phyloP scores from a whole-genome alignment of 1,140 invertebrate species.

The Panagrolaimus sp. region DNA sequence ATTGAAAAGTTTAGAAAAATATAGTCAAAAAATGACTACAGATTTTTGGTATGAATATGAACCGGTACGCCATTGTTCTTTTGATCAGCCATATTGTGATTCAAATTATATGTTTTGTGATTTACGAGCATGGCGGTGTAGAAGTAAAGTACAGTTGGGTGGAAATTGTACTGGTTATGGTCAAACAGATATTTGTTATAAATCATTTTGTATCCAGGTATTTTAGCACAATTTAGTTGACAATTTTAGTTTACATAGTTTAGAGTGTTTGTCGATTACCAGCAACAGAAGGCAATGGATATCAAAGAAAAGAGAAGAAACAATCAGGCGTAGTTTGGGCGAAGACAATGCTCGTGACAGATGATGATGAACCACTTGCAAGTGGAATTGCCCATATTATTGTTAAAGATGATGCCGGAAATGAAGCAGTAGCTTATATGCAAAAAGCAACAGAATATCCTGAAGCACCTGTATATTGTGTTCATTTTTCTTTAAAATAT shows the following conservation, averaged over 20 bases:
- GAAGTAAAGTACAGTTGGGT: conserved; percentile 44
- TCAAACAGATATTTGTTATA: conserved; percentile 50
- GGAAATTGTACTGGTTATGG: conserved; percentile 57
- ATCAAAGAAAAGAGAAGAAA: conserved; percentile 28
- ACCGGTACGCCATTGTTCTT: conserved; percentile 47
- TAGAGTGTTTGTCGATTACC: conserved; percentile 43
- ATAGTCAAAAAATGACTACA: conserved; percentile 15
- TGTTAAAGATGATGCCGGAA: conserved; percentile 31
- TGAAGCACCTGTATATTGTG: conserved; percentile 40
- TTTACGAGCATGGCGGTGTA: conserved; percentile 44
- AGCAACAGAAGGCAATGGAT: conserved; percentile 43
- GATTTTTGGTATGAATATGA: conserved; percentile 54
- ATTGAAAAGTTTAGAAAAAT: conserved; percentile 25
- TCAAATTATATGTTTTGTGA: conserved; percentile 54
- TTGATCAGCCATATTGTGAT: conserved; percentile 44
- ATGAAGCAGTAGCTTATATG: conserved; percentile 36
- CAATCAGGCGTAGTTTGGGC: conserved; percentile 51
- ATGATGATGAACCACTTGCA: conserved; percentile 39
- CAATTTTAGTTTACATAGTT: conserved; percentile 3
- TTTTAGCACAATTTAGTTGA: conserved; percentile 12
- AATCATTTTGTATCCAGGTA: conserved; percentile 50
- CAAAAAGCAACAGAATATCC: conserved; percentile 44
- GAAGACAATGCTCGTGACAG: conserved; percentile 48
- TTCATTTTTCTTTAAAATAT: conserved; percentile 14
- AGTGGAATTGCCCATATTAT: conserved; percentile 47